Conservation (phyloP, 2,888 invertebrate genomes). For the Hydrotaea cyrtoneurina region DNA sequence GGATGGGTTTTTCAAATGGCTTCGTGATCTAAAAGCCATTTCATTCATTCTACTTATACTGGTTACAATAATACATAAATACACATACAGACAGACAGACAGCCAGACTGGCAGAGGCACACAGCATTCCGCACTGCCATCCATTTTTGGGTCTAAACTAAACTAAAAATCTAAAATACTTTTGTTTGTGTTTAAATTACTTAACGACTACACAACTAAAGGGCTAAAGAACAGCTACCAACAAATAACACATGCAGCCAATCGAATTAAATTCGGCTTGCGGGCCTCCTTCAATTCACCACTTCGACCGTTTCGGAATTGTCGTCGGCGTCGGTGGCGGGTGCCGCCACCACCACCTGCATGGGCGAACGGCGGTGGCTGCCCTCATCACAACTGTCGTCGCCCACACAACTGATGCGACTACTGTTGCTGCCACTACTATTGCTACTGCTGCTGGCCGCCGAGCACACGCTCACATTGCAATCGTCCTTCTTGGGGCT, state of each 20-base stretch:
- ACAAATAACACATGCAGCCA: constrained; percentile 24
- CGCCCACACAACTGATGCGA: constrained; percentile 65
- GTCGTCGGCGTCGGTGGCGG: constrained; percentile 73
- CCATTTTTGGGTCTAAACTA: constrained; percentile 3
- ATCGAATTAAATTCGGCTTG: background rate
- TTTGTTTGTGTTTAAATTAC: background rate
- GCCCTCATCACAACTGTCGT: constrained; percentile 68
- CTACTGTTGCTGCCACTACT: constrained; percentile 59
- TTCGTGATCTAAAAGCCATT: constrained; percentile 25
- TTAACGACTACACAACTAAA: background rate
- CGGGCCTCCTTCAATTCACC: constrained; percentile 74
- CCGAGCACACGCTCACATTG: constrained; percentile 60
- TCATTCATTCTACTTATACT: constrained; percentile 44
- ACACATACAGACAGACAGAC: constrained; percentile 19
- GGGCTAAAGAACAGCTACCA: constrained; percentile 5
- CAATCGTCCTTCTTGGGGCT: constrained; percentile 66
- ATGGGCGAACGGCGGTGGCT: constrained; percentile 34
- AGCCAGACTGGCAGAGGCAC: background rate
- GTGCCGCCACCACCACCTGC: constrained; percentile 33
- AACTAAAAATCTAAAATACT: constrained; percentile 28
- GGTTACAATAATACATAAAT: constrained; percentile 16
- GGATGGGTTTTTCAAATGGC: background rate
- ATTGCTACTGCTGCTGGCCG: constrained; percentile 63
- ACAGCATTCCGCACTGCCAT: background rate
- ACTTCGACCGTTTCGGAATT: constrained; percentile 78